These are phyloP conservation scores for Cryptosula pallasiana DNA, from an alignment of 2,888 invertebrate species.

Conservation along the genomic window DNA sequence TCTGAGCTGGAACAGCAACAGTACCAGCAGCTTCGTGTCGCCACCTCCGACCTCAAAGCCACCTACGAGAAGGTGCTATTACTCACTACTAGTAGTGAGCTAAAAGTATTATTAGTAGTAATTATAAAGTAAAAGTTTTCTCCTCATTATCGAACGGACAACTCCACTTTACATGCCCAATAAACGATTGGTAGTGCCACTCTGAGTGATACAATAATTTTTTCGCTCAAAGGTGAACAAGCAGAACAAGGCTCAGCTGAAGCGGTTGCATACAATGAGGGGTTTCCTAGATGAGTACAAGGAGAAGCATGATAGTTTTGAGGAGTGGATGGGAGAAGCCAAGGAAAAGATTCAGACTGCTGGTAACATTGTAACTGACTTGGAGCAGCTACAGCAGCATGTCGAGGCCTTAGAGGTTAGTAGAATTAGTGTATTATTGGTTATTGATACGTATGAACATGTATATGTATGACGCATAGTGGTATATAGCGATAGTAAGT, in stretches of 20 bases:
- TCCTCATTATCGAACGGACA: no score
- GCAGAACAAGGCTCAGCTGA: conserved; percentile 37
- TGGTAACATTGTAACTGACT: conserved; percentile 2
- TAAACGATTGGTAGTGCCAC: no score
- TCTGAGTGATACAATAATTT: no score
- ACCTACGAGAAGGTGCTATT: conserved; percentile 39
- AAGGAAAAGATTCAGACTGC: conserved; percentile 26
- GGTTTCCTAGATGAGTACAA: conserved; percentile 80
- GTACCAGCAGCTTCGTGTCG: conserved; percentile 44
- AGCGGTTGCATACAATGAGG: conserved; percentile 64
- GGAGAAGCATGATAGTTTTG: conserved; percentile 54
- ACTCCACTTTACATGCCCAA: no score
- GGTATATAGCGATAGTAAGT: no score
- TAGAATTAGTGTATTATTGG: no score
- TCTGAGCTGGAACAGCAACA: conserved; percentile 42
- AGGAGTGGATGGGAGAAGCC: conserved; percentile 41
- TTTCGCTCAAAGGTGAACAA: conserved; percentile 35
- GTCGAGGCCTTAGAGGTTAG: conserved; percentile 17
- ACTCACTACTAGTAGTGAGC: not conserved
- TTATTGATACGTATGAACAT: no score
- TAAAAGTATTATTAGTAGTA: no score
- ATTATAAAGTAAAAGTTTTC: no score
- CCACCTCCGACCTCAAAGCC: conserved; percentile 44
- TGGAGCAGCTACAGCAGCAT: conserved; percentile 19
- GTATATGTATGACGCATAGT: no score